Base-by-base conservation (phyloP, 2,888 invertebrate genomes). In the Hydrotaea cyrtoneurina region DNA sequence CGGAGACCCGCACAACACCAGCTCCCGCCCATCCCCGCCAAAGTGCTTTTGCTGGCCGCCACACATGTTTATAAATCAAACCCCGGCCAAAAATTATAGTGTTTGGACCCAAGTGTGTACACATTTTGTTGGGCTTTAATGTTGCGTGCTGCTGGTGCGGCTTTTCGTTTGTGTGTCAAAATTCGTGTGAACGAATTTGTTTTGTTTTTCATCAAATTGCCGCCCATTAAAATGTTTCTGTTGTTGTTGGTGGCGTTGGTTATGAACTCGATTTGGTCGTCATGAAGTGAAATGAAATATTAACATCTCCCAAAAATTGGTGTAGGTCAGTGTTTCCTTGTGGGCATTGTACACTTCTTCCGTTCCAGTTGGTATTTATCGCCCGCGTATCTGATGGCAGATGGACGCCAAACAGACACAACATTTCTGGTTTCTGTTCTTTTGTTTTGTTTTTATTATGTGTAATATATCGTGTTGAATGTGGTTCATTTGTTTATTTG, bases 301-400 rank as follows among this genome's bases (percentile, higher is more conserved):
- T 15, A n/a, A 50, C 39, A 39, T 66, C 39, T 21, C 11, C 15
- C 8, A 19, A n/a, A 39, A 11, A 36, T n/a, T 64, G 69, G 46
- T 43, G 19, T 74, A 74, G 80, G 80, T 80, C 80, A 80, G 80
- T 71, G 21, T 36, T 72, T 46, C 59, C 78, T 46, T 50, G 46
- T 71, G 69, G 39, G 39, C 19, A 2, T 26, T 26, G 50, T 50
- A 15, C 43, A 15, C 10, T 15, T 43, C 43, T 43, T 10, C 43
- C 43, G n/a, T 50, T n/a, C n/a, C 50, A 50, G 1, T 50, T 50
- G 43, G n/a, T 50, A 10, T 31, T 31, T n/a, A 50, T 50, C 50
- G 15, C 62, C 26, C 59, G 19, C 15, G 31, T 36, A 36, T 26
- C 15, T 26, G 59, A 26, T 43, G 43, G 7, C n/a, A 15, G n/a